phyloP scores from a whole-genome alignment of 1,140 invertebrate species.

The Homalodisca vitripennis region DNA sequence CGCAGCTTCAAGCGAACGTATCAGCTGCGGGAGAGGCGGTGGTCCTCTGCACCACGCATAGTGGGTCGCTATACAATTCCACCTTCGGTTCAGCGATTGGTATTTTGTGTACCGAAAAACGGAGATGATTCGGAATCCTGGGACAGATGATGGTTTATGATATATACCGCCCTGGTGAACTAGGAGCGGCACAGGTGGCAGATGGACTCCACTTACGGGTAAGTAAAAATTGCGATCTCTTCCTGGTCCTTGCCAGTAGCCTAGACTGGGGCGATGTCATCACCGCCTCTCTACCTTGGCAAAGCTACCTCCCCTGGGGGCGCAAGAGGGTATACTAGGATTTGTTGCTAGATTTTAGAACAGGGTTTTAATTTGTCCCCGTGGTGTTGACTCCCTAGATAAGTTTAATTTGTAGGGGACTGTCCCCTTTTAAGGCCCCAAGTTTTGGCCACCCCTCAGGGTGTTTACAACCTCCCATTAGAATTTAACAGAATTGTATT shows the following conservation, averaged over 20 bases:
- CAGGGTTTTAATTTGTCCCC: no score
- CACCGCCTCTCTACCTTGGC: no score
- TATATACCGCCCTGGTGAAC: background rate
- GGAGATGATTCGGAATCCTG: background rate
- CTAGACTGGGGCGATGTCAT: background rate
- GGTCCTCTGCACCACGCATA: background rate
- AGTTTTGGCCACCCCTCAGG: no score
- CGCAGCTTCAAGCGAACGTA: background rate
- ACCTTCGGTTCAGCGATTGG: background rate
- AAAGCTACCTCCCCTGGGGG: no score
- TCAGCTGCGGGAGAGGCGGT: background rate
- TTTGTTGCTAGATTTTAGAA: no score
- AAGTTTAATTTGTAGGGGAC: no score
- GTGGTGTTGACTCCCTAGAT: no score
- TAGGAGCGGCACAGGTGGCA: constrained; percentile 4
- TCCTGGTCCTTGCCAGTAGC: background rate
- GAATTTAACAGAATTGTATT: no score
- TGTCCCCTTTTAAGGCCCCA: no score
- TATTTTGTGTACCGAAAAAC: background rate
- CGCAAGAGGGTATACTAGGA: no score
- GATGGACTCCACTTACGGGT: background rate
- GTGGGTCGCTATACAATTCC: background rate
- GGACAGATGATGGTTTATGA: background rate
- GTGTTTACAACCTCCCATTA: no score
- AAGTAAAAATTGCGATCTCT: background rate